phyloP scores from a whole-genome alignment of 1,140 invertebrate species.

The Odontomachus brunneus region DNA sequence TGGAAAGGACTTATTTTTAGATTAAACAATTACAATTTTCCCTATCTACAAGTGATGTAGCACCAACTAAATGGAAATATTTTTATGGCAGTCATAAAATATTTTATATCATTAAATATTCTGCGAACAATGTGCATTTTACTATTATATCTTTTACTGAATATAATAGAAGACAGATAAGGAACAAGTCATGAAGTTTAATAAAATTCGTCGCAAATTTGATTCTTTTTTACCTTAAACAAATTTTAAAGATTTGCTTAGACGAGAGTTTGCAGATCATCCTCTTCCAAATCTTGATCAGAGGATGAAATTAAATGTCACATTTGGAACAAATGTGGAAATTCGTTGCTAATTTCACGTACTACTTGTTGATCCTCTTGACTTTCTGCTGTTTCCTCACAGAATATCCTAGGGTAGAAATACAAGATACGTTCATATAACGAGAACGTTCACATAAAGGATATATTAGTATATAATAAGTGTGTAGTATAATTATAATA shows the following conservation, averaged over 20 bases:
- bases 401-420: conserved; percentile 88
- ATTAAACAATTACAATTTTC: conserved; percentile 44
- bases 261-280: conserved; percentile 82
- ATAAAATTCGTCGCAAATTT: conserved; percentile 57
- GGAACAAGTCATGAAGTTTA: conserved; percentile 63
- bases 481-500: conserved; percentile 2
- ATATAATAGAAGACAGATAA: conserved; percentile 56
- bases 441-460: not conserved
- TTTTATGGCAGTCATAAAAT: conserved; percentile 53
- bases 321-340: conserved; percentile 92
- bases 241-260: conserved; percentile 61
- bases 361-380: conserved; percentile 91
- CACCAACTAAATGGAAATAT: conserved; percentile 59
- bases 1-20: conserved; percentile 41
- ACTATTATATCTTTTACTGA: conserved; percentile 48
- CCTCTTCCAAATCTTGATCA: conserved; percentile 78
- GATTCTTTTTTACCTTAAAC: conserved; percentile 19
- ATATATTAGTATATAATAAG: not conserved
- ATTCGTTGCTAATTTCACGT: conserved; percentile 92
- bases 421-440: not conserved
- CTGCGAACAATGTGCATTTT: conserved; percentile 64
- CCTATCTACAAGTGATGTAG: conserved; percentile 38
- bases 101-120: conserved; percentile 54
- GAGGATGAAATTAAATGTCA: conserved; percentile 80
- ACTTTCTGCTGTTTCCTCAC: conserved; percentile 91